Percentiles rank a stretch among this genome's conserved stretches.
These are phyloP conservation scores for Galerucella calmariensis DNA, from an alignment of 2,888 invertebrate genomes.

Conservation along the genomic window DNA sequence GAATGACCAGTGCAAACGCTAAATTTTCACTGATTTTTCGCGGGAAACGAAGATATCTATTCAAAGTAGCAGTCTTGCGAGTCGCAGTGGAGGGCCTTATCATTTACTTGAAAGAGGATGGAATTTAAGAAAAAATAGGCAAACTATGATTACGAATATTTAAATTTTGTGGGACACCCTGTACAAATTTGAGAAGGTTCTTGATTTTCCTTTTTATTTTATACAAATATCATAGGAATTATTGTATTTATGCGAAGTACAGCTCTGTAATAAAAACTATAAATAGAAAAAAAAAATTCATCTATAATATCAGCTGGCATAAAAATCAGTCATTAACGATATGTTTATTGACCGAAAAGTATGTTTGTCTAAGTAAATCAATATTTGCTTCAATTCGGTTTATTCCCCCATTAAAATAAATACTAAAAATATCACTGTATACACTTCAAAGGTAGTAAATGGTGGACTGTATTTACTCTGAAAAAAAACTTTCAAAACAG, in stretches of 20 bases:
- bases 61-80: too few species aligned
- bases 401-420: slow-evolving; percentile 43
- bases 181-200: too few species aligned
- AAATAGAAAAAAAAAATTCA: neutral
- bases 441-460: slow-evolving; percentile 47
- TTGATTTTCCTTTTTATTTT: too few species aligned
- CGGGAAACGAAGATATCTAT: too few species aligned
- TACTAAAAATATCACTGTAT: slow-evolving; percentile 43
- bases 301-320: slow-evolving; percentile 22
- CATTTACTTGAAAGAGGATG: too few species aligned
- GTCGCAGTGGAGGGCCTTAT: too few species aligned
- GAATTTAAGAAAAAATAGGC: too few species aligned
- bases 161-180: too few species aligned
- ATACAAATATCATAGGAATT: neutral
- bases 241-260: neutral
- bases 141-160: too few species aligned
- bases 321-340: slow-evolving; percentile 29
- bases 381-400: slow-evolving; percentile 40
- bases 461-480: slow-evolving; percentile 40
- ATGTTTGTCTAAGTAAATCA: slow-evolving; percentile 36
- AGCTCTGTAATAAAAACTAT: neutral
- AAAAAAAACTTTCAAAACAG: slow-evolving; percentile 36
- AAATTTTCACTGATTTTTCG: too few species aligned
- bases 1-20: too few species aligned
- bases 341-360: slow-evolving; percentile 33